Percentiles rank a stretch among this genome's conserved stretches.
phyloP scores from a whole-genome alignment of 2,888 invertebrate species.

The Leptothorax acervorum region DNA sequence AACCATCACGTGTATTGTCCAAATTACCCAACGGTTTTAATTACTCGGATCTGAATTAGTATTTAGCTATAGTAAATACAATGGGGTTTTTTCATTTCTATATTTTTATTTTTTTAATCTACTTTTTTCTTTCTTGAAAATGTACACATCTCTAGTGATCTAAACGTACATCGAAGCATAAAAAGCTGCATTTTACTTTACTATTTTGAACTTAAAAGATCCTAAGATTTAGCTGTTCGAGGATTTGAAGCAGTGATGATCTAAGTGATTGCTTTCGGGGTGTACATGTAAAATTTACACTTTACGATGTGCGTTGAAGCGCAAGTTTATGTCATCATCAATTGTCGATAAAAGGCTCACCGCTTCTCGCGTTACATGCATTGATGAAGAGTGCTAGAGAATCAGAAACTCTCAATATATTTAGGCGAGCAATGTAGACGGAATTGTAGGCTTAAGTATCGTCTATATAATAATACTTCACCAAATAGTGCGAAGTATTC shows the following conservation, averaged over 20 bases:
- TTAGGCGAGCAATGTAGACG: background rate
- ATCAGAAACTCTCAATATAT: background rate
- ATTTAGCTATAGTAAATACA: background rate
- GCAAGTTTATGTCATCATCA: slow-evolving; percentile 37
- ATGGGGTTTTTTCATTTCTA: background rate
- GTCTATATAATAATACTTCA: background rate
- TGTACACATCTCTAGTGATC: slow-evolving; percentile 7
- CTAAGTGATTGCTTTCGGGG: slow-evolving; percentile 73
- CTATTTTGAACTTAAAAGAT: slow-evolving; percentile 39
- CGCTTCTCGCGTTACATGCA: background rate
- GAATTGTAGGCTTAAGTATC: background rate
- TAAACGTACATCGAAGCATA: background rate
- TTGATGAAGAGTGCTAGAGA: slow-evolving; percentile 1
- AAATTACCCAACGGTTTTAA: background rate
- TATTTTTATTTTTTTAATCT: background rate
- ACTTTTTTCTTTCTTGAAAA: background rate
- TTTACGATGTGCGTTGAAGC: slow-evolving; percentile 28
- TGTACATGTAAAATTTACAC: slow-evolving; percentile 58
- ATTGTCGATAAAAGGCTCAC: background rate
- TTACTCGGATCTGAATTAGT: background rate
- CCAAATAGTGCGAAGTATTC: background rate
- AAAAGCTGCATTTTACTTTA: slow-evolving; percentile 30
- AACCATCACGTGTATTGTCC: background rate
- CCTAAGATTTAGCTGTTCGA: slow-evolving; percentile 68
- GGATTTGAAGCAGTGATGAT: slow-evolving; percentile 62